Conservation (phyloP, 2,888 invertebrate species). For the Griposia aprilina region DNA sequence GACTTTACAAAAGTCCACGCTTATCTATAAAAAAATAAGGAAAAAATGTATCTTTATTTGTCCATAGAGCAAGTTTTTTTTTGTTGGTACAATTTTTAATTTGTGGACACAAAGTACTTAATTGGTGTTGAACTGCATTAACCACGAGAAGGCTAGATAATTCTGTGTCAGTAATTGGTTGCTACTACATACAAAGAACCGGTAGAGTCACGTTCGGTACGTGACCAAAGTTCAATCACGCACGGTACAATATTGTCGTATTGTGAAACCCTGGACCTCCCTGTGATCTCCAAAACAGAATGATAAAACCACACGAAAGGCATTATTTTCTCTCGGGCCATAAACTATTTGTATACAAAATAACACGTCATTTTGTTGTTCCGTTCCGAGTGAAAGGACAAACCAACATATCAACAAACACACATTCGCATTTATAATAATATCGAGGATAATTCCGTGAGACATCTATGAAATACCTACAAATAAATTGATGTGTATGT, state of each 20-base stretch:
- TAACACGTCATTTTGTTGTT: neutral
- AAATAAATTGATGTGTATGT: neutral
- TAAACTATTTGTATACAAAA: neutral
- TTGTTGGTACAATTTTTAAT: neutral
- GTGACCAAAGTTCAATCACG: constrained; percentile 66
- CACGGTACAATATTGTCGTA: constrained; percentile 58
- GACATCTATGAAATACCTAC: neutral
- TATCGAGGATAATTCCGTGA: too few species aligned
- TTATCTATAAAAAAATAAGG: neutral
- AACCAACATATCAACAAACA: neutral
- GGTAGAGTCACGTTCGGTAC: constrained; percentile 73
- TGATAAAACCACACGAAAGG: neutral
- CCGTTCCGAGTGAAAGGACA: neutral
- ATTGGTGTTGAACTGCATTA: constrained; percentile 5
- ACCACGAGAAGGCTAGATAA: constrained; percentile 3
- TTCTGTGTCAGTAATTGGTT: constrained; percentile 34
- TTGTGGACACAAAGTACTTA: neutral
- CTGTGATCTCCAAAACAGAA: neutral
- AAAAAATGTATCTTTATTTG: neutral
- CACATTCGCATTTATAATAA: neutral
- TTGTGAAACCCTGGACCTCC: constrained; percentile 34
- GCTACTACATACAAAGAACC: constrained; percentile 21
- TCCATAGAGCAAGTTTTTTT: neutral
- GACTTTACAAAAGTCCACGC: too few species aligned
- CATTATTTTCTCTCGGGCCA: neutral